Evolutionary conservation across 2,888 invertebrate species (phyloP), one percentile per base, ranked within the genome.

Genomic region (Stegana nigrithorax): DNA sequence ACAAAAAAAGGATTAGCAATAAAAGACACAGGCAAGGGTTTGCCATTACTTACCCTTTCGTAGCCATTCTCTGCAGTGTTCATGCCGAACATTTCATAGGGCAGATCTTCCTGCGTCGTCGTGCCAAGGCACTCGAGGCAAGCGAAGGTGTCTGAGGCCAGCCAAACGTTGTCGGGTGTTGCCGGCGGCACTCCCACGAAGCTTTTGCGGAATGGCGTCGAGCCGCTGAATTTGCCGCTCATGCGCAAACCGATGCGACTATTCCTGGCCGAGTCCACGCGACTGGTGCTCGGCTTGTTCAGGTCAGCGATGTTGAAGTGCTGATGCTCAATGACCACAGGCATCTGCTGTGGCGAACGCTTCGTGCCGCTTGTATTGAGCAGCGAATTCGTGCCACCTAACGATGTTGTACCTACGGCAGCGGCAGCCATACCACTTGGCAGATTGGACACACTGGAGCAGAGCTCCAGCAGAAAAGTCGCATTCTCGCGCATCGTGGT

Each of bases 401-500:
- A 5, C 10, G 32, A 17, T 4, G 19, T n/a, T 0, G 44, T 12
- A 3, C 29, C 60, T 8, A 29, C 17, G n/a, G 25, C 51, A 8
- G 32, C 17, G n/a, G 25, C 51, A 7, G 19, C 21, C 12, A 21
- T 8, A 2, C 71, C 67, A 12, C 70, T 65, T 3, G 78, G 72
- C 14, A 77, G 60, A 63, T 72, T 78, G 1, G 80, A 70, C 17
- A 75, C 73, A 1, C 93, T 90, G 67, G 95, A 93, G 0, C 94
- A 94, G 59, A 98, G 85, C 81, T 97, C 97, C 64, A 98, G 87
- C 10, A 98, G 86, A 83, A 98, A 98, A 84, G 96, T 90, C 0
- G 98, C 97, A 83, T 98, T 98, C 81, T 96, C 96, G 74, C 93
- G 93, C 89, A 98, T 93, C 4, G 93, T 89, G 27, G 84, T 83